phyloP scores from a whole-genome alignment of 2,113 vertebrate species.

The Tylochromis polylepis region DNA sequence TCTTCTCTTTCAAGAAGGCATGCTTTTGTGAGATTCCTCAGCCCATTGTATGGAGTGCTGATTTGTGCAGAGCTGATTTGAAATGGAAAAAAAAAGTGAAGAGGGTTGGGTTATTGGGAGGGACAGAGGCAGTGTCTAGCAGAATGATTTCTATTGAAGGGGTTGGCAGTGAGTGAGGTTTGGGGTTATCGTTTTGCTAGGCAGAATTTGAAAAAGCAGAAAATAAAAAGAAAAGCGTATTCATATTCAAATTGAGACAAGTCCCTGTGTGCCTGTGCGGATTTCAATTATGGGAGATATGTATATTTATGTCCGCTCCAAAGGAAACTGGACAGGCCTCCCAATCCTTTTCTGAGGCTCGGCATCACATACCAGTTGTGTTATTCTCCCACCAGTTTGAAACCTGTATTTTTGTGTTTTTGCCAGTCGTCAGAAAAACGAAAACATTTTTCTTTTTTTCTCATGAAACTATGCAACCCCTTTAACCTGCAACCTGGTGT shows the following conservation, averaged over 20 bases:
- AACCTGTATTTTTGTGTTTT: not conserved
- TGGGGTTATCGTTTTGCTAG: constrained; percentile 35
- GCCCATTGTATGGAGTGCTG: not conserved
- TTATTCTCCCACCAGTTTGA: constrained; percentile 6
- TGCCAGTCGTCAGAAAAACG: not conserved
- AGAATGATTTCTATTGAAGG: constrained; percentile 23
- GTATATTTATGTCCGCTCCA: constrained; percentile 34
- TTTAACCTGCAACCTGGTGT: not conserved
- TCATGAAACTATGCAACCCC: not conserved
- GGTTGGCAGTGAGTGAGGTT: not conserved
- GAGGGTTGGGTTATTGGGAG: not conserved
- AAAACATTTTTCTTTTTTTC: not conserved
- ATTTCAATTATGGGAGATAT: constrained; percentile 52
- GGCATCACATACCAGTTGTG: not conserved
- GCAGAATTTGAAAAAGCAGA: constrained; percentile 36
- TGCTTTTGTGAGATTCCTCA: not conserved
- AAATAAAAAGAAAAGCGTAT: constrained; percentile 43
- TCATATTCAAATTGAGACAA: constrained; percentile 56
- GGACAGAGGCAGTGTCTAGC: not conserved
- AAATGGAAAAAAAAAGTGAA: not conserved
- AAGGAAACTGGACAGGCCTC: constrained; percentile 20
- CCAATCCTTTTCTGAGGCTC: not conserved
- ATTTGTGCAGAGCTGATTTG: constrained; percentile 17
- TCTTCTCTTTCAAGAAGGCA: not conserved
- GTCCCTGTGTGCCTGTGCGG: not conserved